Conservation (phyloP, 2,888 invertebrate genomes). For the Meteorus cinctellus region DNA sequence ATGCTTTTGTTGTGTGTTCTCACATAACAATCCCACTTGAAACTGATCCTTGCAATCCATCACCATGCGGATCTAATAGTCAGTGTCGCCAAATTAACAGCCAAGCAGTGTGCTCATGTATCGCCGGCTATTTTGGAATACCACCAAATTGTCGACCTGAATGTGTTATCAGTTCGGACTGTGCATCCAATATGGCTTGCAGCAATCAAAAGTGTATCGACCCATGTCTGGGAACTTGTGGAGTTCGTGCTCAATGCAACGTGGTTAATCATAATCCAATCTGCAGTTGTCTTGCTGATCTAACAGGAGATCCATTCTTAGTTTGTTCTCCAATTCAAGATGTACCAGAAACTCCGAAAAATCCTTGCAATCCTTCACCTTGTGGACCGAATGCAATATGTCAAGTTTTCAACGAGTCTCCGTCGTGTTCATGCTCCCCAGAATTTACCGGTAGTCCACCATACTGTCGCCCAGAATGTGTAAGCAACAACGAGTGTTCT, state of each 20-base stretch:
- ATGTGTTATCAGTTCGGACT: constrained; percentile 81
- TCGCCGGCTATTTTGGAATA: constrained; percentile 79
- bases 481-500: constrained; percentile 83
- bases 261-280: constrained; percentile 75
- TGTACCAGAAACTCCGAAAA: constrained; percentile 47
- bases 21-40: constrained; percentile 71
- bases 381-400: constrained; percentile 79
- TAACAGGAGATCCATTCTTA: constrained; percentile 75
- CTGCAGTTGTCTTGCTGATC: constrained; percentile 73
- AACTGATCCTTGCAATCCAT: constrained; percentile 77
- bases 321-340: constrained; percentile 76
- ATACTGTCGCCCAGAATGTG: constrained; percentile 85
- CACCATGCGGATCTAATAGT: constrained; percentile 82
- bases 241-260: constrained; percentile 74
- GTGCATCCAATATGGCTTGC: constrained; percentile 79
- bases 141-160: constrained; percentile 82
- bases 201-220: constrained; percentile 78
- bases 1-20: constrained; percentile 81
- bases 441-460: constrained; percentile 84
- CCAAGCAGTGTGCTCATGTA: constrained; percentile 80
- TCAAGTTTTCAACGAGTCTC: constrained; percentile 76
- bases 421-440: constrained; percentile 80
- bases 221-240: constrained; percentile 75
- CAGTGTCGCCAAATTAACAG: constrained; percentile 79
- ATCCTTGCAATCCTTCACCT: constrained; percentile 69